Percentiles rank a stretch among this genome's conserved stretches.
phyloP scores from a whole-genome alignment of 2,888 invertebrate species.

The Philonicus albiceps region DNA sequence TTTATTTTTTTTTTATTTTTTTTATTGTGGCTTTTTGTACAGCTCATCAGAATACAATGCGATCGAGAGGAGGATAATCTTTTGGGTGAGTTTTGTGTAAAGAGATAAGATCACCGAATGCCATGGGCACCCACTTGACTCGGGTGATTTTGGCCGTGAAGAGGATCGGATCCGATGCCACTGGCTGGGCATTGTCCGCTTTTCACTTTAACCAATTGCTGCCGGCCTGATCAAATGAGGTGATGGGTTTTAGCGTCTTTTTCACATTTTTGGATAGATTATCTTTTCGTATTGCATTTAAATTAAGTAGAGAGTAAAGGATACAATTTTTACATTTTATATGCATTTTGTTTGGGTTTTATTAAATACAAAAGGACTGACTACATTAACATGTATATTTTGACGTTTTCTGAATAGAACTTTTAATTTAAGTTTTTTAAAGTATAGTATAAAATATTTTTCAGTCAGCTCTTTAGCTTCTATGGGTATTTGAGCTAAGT shows the following conservation, averaged over 20 bases:
- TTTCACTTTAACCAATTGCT: neutral
- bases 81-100: neutral
- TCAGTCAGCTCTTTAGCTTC: too few relatives aligned
- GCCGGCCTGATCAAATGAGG: neutral
- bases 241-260: neutral
- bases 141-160: neutral
- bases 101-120: neutral
- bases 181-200: neutral
- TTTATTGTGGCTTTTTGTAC: neutral
- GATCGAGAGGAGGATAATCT: constrained; percentile 19
- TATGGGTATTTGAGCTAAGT: too few relatives aligned
- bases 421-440: too few relatives aligned
- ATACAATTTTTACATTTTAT: too few relatives aligned
- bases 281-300: neutral
- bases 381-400: too few relatives aligned
- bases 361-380: too few relatives aligned
- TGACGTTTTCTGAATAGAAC: too few relatives aligned
- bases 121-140: constrained; percentile 21
- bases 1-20: too few relatives aligned
- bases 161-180: neutral
- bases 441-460: too few relatives aligned
- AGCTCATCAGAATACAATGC: constrained; percentile 4
- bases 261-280: neutral
- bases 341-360: too few relatives aligned
- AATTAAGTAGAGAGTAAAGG: neutral